Conservation (phyloP, 1,140 invertebrate species). For the Wiebesia pumilae region DNA sequence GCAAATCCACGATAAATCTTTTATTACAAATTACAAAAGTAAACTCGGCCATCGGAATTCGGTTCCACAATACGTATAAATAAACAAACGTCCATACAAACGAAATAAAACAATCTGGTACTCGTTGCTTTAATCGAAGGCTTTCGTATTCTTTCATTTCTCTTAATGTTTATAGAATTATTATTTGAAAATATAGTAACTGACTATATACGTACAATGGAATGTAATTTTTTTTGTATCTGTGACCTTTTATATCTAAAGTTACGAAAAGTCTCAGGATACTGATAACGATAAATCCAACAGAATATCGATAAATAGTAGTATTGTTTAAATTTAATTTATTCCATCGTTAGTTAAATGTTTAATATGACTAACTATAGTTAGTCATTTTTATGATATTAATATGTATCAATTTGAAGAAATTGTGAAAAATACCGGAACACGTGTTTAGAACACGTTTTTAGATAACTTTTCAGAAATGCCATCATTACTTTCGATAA, state of each 20-base stretch:
- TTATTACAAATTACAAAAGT: slow-evolving; percentile 15
- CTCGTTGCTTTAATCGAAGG: not conserved
- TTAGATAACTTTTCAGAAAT: too few species aligned
- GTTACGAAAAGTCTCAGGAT: not conserved
- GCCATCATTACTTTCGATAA: too few species aligned
- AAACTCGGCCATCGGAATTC: not conserved
- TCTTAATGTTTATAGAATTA: not conserved
- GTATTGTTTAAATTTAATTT: too few species aligned
- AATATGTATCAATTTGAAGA: too few species aligned
- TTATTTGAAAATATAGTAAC: not conserved
- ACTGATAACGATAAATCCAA: not conserved
- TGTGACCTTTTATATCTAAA: not conserved
- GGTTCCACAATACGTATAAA: not conserved
- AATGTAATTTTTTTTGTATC: not conserved
- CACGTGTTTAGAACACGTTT: too few species aligned
- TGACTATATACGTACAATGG: not conserved
- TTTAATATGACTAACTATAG: too few species aligned
- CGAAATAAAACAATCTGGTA: not conserved
- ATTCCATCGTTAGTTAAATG: too few species aligned
- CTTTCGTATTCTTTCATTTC: not conserved
- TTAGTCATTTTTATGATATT: too few species aligned
- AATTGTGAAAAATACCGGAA: too few species aligned
- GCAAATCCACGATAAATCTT: not conserved
- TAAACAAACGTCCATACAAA: not conserved
- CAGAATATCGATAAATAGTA: not conserved